Evolutionary conservation across 2,888 invertebrate species (phyloP).

Genomic region (Cecidostiba fungosa): DNA sequence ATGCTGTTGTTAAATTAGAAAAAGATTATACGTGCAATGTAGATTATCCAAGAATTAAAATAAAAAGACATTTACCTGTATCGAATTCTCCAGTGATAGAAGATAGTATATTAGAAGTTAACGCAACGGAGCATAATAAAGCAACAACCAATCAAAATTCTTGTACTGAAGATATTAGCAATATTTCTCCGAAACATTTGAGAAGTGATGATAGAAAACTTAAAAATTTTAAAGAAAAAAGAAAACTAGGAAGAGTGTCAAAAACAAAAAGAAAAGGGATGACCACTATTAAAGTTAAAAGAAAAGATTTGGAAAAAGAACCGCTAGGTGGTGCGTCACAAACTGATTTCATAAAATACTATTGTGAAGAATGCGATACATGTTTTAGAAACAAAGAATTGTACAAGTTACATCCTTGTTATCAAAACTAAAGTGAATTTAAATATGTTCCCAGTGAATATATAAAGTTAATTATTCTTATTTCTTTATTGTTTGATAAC

Average conservation of each 20-base stretch:
- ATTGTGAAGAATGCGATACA: slow-evolving; percentile 60
- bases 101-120: background rate
- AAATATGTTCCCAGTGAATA: slow-evolving; percentile 10
- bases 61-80: slow-evolving; percentile 55
- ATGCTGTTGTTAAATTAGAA: slow-evolving; percentile 62
- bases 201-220: slow-evolving; percentile 37
- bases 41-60: slow-evolving; percentile 61
- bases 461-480: slow-evolving; percentile 21
- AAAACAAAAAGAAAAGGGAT: slow-evolving; percentile 40
- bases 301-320: slow-evolving; percentile 21
- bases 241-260: slow-evolving; percentile 28
- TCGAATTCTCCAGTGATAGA: slow-evolving; percentile 23
- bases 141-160: background rate
- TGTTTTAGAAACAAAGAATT: slow-evolving; percentile 59
- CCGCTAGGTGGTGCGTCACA: slow-evolving; percentile 4
- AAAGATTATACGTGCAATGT: slow-evolving; percentile 61
- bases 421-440: slow-evolving; percentile 53
- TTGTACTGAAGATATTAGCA: background rate
- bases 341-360: slow-evolving; percentile 51
- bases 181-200: slow-evolving; percentile 44
- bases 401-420: slow-evolving; percentile 58
- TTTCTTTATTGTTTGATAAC: slow-evolving; percentile 21
- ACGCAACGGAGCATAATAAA: background rate
- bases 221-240: background rate
- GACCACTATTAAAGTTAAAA: slow-evolving; percentile 30